These are phyloP conservation scores for Trinorchestia longiramus DNA, from an alignment of 1,140 invertebrate genomes.

Conservation along the genomic window DNA sequence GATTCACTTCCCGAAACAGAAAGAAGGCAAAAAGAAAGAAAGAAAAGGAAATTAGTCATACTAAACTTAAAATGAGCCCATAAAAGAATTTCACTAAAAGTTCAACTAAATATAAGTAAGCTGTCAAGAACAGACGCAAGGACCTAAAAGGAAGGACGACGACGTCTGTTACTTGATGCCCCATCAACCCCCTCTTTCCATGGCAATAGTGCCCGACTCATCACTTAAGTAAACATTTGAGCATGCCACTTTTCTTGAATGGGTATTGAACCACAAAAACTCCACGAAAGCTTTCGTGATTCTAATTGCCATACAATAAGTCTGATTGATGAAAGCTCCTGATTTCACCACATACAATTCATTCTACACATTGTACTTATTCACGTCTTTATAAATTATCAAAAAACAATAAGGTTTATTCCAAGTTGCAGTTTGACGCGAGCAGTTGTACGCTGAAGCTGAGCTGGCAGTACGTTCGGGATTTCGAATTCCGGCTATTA, in stretches of 20 bases:
- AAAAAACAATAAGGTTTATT: background rate
- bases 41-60: background rate
- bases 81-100: background rate
- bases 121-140: background rate
- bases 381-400: background rate
- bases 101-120: background rate
- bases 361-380: background rate
- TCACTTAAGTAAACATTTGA: background rate
- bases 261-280: background rate
- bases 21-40: too few species aligned
- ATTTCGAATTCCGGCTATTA: background rate
- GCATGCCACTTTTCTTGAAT: background rate
- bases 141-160: background rate
- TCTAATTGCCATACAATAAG: background rate
- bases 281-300: background rate
- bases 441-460: background rate
- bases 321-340: background rate
- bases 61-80: background rate
- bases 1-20: background rate
- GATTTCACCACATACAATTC: background rate
- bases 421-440: background rate
- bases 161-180: background rate
- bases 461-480: background rate
- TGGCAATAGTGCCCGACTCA: background rate
- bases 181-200: background rate